Evolutionary conservation across 2,888 invertebrate species (phyloP).

Genomic region (Anoplius nigerrimus): DNA sequence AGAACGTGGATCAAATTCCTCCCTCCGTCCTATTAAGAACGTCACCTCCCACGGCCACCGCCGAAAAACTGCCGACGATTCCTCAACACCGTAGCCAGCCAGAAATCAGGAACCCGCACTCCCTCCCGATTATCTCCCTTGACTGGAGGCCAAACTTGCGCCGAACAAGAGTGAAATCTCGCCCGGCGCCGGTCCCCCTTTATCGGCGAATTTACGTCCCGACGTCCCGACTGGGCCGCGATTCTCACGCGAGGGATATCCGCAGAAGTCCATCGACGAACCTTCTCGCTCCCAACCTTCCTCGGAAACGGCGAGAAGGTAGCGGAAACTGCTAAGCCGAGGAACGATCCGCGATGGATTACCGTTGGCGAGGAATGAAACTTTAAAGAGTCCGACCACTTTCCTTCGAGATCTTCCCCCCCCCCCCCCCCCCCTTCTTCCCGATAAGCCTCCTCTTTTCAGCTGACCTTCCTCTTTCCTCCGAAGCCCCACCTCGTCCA

Average conservation of each 20-base stretch:
- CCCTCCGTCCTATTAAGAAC: no score
- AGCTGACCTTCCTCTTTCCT: background rate
- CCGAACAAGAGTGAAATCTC: no score
- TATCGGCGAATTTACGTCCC: constrained; percentile 4
- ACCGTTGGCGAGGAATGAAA: constrained; percentile 21
- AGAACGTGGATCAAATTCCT: no score
- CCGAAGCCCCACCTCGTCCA: background rate
- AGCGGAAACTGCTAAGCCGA: no score
- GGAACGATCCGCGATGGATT: background rate
- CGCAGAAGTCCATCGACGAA: background rate
- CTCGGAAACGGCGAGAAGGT: no score
- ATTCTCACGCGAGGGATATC: background rate
- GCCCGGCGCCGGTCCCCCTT: background rate
- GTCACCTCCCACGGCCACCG: no score
- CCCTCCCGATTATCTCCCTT: no score
- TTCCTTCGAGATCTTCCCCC: background rate
- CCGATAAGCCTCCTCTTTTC: background rate
- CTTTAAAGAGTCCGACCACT: constrained; percentile 30
- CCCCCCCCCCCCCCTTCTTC: constrained; percentile 4
- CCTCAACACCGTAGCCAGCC: no score
- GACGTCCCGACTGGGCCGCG: background rate
- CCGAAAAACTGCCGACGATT: no score
- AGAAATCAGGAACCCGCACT: no score
- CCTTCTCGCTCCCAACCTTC: background rate
- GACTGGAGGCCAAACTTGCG: no score